phyloP scores from a whole-genome alignment of 2,888 invertebrate genomes.

The Norana najaformis region DNA sequence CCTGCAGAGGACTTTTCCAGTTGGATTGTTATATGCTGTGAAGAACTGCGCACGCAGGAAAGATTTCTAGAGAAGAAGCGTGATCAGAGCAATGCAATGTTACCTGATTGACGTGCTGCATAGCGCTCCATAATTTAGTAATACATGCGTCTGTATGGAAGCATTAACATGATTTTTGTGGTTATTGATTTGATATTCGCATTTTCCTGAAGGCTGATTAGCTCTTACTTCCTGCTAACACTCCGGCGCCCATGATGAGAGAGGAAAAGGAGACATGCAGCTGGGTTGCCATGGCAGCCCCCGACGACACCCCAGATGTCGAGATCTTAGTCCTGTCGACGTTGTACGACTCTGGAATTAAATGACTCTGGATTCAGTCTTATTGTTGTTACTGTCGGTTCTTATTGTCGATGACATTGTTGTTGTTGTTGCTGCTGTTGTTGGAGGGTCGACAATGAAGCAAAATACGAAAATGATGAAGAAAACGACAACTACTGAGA shows the following conservation, averaged over 20 bases:
- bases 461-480: no score
- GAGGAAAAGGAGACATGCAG: conserved; percentile 58
- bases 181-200: background rate
- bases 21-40: no score
- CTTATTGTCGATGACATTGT: background rate
- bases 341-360: conserved; percentile 26
- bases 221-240: conserved; percentile 59
- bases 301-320: conserved; percentile 58
- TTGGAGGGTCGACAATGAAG: no score
- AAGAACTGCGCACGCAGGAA: no score
- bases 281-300: conserved; percentile 60
- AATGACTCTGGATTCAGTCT: background rate
- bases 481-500: no score
- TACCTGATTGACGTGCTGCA: no score
- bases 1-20: no score
- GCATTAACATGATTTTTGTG: background rate
- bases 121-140: no score
- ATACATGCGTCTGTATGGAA: no score
- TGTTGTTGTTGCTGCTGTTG: background rate
- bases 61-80: no score
- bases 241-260: conserved; percentile 55
- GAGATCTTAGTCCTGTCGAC: conserved; percentile 31
- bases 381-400: background rate
- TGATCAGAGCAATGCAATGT: no score
- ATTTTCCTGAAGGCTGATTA: conserved; percentile 47